Conservation (phyloP, 1,140 invertebrate species). For the Frieseomelitta varia region DNA sequence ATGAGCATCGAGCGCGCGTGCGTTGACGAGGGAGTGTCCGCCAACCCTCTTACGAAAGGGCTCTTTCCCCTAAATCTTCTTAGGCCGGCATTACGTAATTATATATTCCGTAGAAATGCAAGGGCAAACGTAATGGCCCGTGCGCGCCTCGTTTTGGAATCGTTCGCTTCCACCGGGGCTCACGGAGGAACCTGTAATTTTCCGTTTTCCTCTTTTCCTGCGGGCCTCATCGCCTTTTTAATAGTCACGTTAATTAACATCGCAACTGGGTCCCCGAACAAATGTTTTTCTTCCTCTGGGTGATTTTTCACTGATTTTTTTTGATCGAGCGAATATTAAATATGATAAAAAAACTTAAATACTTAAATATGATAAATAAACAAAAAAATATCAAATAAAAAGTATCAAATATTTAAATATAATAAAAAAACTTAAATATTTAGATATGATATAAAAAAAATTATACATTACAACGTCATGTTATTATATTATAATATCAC, state of each 20-base stretch:
- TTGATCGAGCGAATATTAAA: neutral
- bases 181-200: conserved; percentile 50
- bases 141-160: conserved; percentile 55
- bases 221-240: conserved; percentile 1
- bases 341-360: neutral
- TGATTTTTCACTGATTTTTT: neutral
- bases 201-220: conserved; percentile 34
- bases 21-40: conserved; percentile 64
- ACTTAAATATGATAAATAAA: too few relatives aligned
- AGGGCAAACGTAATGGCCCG: conserved; percentile 71
- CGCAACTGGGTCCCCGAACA: neutral
- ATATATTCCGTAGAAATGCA: conserved; percentile 73
- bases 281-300: neutral
- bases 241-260: conserved; percentile 14
- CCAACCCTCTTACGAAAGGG: conserved; percentile 51
- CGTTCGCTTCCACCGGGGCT: conserved; percentile 27
- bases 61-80: conserved; percentile 68
- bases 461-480: too few relatives aligned
- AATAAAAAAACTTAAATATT: too few relatives aligned
- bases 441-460: too few relatives aligned
- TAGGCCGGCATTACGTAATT: conserved; percentile 75
- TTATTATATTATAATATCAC: too few relatives aligned
- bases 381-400: too few relatives aligned
- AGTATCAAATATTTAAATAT: too few relatives aligned
- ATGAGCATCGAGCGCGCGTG: conserved; percentile 47